A percentile compares a stretch with the other conserved stretches of the same genome.
Conservation (phyloP, 37 sponge, comb jelly and placozoan genomes). For the Mnemiopsis leidyi region DNA sequence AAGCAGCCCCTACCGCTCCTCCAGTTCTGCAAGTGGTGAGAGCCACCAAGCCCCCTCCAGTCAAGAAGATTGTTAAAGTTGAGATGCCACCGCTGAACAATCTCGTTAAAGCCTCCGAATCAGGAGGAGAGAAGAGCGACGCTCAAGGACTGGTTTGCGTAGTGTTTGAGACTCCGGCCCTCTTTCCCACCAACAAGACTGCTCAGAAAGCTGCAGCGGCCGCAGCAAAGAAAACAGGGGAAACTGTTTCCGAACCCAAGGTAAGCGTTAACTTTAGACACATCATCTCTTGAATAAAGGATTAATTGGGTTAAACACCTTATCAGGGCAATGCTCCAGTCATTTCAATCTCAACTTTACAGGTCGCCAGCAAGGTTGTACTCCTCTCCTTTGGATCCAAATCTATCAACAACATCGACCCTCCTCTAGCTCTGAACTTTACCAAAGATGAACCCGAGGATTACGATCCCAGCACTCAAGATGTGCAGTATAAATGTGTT, state of each 20-base stretch:
- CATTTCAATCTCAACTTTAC: not conserved
- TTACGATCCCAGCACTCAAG: not conserved
- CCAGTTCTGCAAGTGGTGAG: not conserved
- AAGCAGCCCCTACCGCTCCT: not conserved
- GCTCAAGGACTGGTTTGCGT: conserved; percentile 22
- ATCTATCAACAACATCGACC: conserved; percentile 22
- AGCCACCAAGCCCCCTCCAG: not conserved
- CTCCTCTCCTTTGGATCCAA: not conserved
- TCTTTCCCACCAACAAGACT: not conserved
- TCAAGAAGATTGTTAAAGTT: conserved; percentile 30
- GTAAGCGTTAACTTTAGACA: not conserved
- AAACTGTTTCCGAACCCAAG: not conserved
- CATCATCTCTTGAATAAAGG: not conserved
- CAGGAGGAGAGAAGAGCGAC: not conserved
- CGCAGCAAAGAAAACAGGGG: not conserved
- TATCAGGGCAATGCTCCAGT: not conserved
- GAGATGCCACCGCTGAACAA: conserved; percentile 9
- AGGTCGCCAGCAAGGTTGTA: conserved; percentile 34
- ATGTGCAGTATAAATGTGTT: not conserved
- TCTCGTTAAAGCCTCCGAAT: not conserved
- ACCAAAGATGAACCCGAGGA: conserved; percentile 42
- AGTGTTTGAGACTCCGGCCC: conserved; percentile 5
- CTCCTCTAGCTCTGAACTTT: conserved; percentile 4
- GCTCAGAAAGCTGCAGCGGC: not conserved
- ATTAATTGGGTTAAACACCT: not conserved